A percentile compares a stretch with the other conserved stretches of the same genome.
Conservation (phyloP, 2,888 invertebrate species). For the Eupsilia transversa region DNA sequence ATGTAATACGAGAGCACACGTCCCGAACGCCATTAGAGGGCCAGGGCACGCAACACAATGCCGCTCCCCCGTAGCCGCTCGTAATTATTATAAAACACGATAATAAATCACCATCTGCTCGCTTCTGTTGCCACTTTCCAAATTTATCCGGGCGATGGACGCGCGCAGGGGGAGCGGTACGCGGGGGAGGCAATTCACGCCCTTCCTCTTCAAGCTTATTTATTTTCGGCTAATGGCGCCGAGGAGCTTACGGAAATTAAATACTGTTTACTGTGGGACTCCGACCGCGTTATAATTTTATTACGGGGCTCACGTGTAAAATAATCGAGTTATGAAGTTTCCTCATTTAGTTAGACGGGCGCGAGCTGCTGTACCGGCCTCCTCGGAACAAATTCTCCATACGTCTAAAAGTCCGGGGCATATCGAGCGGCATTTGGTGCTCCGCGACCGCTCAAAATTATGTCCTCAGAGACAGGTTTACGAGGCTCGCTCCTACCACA, state of each 20-base stretch:
- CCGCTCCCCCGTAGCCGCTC: slow-evolving; percentile 76
- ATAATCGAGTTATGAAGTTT: slow-evolving; percentile 66
- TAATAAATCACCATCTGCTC: slow-evolving; percentile 89
- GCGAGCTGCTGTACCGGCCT: slow-evolving; percentile 24
- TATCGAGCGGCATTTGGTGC: slow-evolving; percentile 63
- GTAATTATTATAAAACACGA: slow-evolving; percentile 89
- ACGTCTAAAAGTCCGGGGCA: slow-evolving; percentile 54
- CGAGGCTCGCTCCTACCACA: slow-evolving; percentile 54
- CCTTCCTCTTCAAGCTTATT: slow-evolving; percentile 82
- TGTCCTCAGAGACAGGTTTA: slow-evolving; percentile 72
- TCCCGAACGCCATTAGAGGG: slow-evolving; percentile 75
- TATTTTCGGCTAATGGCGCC: slow-evolving; percentile 85
- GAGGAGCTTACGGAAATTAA: slow-evolving; percentile 86
- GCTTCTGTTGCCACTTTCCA: slow-evolving; percentile 87
- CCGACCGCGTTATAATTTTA: slow-evolving; percentile 77
- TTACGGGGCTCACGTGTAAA: slow-evolving; percentile 67
- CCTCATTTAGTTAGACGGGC: slow-evolving; percentile 49
- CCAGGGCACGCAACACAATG: slow-evolving; percentile 75
- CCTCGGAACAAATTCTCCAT: slow-evolving; percentile 60
- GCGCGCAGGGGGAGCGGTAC: slow-evolving; percentile 47
- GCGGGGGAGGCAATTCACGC: slow-evolving; percentile 79
- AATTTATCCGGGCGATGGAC: slow-evolving; percentile 81
- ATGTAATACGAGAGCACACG: slow-evolving; percentile 74
- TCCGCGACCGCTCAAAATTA: slow-evolving; percentile 66
- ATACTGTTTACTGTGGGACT: slow-evolving; percentile 80